Evolutionary conservation across 2,113 vertebrate genomes (phyloP).

Genomic region (Crypturellus undulatus): DNA sequence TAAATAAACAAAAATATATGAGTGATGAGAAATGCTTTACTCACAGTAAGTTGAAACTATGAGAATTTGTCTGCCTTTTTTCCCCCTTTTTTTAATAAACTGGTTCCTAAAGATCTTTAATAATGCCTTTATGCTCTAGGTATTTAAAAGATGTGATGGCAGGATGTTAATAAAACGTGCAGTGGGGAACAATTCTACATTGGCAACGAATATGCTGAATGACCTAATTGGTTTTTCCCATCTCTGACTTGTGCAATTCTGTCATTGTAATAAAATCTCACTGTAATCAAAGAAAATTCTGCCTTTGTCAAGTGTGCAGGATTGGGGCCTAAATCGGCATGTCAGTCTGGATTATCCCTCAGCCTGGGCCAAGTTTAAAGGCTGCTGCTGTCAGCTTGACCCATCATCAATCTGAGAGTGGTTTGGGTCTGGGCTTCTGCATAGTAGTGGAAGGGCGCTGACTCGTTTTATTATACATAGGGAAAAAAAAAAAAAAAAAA

Average conservation of each 20-base stretch:
- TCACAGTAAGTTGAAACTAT: neutral
- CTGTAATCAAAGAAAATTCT: neutral
- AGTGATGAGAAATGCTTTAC: neutral
- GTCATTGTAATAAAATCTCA: constrained; percentile 55
- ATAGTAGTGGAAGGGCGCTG: neutral
- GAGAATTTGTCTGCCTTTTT: neutral
- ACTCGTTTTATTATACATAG: neutral
- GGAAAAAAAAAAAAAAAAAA: neutral
- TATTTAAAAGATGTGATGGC: neutral
- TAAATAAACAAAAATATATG: neutral
- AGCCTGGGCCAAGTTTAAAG: constrained; percentile 17
- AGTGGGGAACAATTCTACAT: constrained; percentile 20
- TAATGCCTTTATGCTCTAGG: neutral
- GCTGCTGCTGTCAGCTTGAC: constrained; percentile 40
- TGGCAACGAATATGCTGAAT: constrained; percentile 28
- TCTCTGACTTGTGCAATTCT: constrained; percentile 4
- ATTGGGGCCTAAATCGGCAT: constrained; percentile 48
- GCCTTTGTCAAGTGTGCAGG: neutral
- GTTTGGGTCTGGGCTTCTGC: neutral
- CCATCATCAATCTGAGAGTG: neutral
- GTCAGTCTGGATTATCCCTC: neutral
- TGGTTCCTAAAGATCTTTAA: neutral
- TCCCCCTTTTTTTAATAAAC: neutral
- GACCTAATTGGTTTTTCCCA: constrained; percentile 59
- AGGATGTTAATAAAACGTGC: neutral